Evolutionary conservation across 2,888 invertebrate genomes (phyloP), one percentile per base, ranked within the genome.

Genomic region (Bruchidius siliquastri): DNA sequence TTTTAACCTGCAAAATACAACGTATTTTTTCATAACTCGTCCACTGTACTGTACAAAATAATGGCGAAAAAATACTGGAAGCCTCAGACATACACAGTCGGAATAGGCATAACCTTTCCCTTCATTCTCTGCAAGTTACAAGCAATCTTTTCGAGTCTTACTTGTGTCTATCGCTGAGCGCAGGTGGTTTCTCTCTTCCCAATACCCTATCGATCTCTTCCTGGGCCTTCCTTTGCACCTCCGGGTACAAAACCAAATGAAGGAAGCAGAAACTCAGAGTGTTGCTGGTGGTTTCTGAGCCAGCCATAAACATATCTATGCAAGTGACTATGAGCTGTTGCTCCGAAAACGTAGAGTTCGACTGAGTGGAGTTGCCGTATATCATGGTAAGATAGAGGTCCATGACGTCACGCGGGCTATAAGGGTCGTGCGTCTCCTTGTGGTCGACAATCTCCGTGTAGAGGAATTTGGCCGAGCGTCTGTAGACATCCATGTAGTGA

Each of bases 251-350:
- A 3, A 94, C 89, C 79, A 96, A 84, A 82, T 94, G 92, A 77
- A 94, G 88, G 80, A 95, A 93, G 74, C 92, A 90, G 82, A 95
- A 95, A 26, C 92, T 91, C 81, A 95, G 87, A 66, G 92, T 91
- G 83, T 95, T 95, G 72, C 91, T 92, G 0, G 95, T 95, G 0
- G 96, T 96, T 86, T 96, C 96, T 0, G 95, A 93, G 0, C 95
- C 96, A 21, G 95, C 96, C 88, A 95, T 91, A 81, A 96, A 96
- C 89, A 96, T 90, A 80, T 96, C 96, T 89, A 95, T 88, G 80
- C 95, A 94, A 80, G 94, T 91, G 0, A 94, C 93, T 74, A 95
- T 84, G 72, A 96, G 85, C 80, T 95, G 95, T 13, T 90, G 90
- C 83, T 96, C 95, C 77, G 90, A 88, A 83, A 92, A 91, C 49